Base-by-base conservation (phyloP, 2,113 vertebrate species). In the Corythoichthys haematopterus region DNA sequence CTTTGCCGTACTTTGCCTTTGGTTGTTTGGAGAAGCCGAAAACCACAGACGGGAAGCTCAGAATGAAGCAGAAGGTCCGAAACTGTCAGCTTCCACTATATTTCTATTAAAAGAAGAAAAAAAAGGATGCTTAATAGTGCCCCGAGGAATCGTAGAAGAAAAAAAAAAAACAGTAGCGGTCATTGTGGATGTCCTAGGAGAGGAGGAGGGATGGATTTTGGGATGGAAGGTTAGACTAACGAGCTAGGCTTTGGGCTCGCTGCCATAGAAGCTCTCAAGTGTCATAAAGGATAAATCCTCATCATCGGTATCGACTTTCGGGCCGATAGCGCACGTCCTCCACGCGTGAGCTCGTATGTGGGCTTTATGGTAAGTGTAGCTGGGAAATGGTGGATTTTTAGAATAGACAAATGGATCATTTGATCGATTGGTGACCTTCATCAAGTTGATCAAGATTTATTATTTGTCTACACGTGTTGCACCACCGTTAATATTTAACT, bases 191-290 rank as follows among this genome's bases (percentile, higher is more conserved):
- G 37, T 68, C 64, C 66, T 65, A 16, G 20, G 63, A 76, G 55
- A 50, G 56, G 53, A 70, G 45, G 65, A 63, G 66, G 66, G 64
- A 61, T 52, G 60, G 51, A 40, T 60, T 64, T 20, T 47, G 35
- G 65, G 43, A 77, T 56, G 66, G 37, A 35, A 47, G 36, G 59
- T 52, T 64, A 68, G 71, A 68, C 71, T 63, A 67, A 37, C 67
- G 65, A 63, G 75, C 65, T 14, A 6, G 4, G 70, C 47, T 53
- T n/a, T 62, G 81, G 85, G 84, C 82, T 71, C 58, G 66, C 75
- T 81, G 85, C 85, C 82, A 86, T 75, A 58, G 71, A 84, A 84
- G 83, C 85, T 84, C 83, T 86, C 84, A 81, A 43, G 76, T 75
- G 79, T 84, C 82, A 82, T 73, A 69, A 73, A 79, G 73, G 62